Evolutionary conservation across 2,888 invertebrate genomes (phyloP), one percentile per base, ranked within the genome.

Genomic region (Cosmorhoe ocellata): DNA sequence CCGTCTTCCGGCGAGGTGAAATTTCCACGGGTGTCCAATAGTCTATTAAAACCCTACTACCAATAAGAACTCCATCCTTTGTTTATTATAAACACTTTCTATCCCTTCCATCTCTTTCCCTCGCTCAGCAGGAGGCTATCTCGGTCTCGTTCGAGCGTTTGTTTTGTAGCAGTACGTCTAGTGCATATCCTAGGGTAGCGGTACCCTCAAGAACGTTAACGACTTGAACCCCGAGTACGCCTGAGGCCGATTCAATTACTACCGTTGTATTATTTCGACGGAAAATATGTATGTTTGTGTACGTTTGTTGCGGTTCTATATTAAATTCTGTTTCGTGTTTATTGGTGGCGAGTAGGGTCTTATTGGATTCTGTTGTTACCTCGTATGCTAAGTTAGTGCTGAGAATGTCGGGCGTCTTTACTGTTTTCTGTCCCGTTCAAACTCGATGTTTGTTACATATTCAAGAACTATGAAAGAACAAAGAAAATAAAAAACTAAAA

Each of bases 211-310:
- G 87, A 85, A 84, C 88, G 87, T 86, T 86, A 88, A 88, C 84
- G 84, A 82, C 83, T 74, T 72, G 75, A 59, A 74, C 84, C 71
- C 85, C 81, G 83, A 82, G 81, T 81, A 78, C 76, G 88, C 89
- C 87, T 80, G 80, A 82, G 88, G 89, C 88, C 85, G 88, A 90
- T 88, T 88, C 89, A 88, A 90, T 90, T 90, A 90, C 89, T 85
- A 87, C 86, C 81, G 84, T 84, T 80, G 84, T 87, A 88, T 88
- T 88, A 88, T 88, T 84, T 82, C 79, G 81, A 82, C 79, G 84
- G 62, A 87, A 88, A 88, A 87, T 89, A 88, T 89, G 84, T 87
- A 84, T 85, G 84, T 85, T 76, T 84, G 83, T 83, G 78, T 61
- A 58, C 61, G 60, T 53, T 58, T 79, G 81, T 76, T 85, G 83